Percentiles rank a stretch among this genome's conserved stretches.
phyloP scores from a whole-genome alignment of 1,140 invertebrate genomes.

The Drosophila asahinai region DNA sequence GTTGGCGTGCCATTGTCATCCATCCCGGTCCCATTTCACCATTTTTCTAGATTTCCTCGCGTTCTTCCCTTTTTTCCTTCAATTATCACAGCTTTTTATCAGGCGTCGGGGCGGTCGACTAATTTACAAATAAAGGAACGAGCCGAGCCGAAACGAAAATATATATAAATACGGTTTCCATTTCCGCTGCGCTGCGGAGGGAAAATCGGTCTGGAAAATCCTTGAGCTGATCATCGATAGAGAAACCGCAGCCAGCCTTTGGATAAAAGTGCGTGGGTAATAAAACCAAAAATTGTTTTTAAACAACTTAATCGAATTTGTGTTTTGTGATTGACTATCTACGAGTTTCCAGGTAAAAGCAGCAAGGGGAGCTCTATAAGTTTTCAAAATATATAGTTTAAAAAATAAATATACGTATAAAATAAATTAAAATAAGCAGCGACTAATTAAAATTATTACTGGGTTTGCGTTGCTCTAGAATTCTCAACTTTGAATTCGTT shows the following conservation, averaged over 20 bases:
- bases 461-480: neutral
- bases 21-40: conserved; percentile 38
- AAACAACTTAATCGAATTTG: conserved; percentile 83
- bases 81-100: conserved; percentile 82
- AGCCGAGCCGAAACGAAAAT: neutral
- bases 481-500: too few relatives aligned
- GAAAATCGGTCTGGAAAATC: conserved; percentile 12
- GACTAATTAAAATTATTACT: too few relatives aligned
- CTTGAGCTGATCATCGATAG: conserved; percentile 46
- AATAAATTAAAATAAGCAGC: too few relatives aligned
- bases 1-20: conserved; percentile 50
- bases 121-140: conserved; percentile 65
- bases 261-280: conserved; percentile 64
- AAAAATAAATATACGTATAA: too few relatives aligned
- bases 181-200: conserved; percentile 47
- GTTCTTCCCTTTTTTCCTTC: conserved; percentile 19
- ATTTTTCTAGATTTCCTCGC: conserved; percentile 7
- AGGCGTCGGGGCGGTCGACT: conserved; percentile 53
- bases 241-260: conserved; percentile 50
- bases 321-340: conserved; percentile 75
- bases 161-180: conserved; percentile 28
- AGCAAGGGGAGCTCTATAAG: conserved; percentile 11
- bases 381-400: neutral
- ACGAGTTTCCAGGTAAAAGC: neutral
- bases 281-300: conserved; percentile 81